Conservation (phyloP, 92 coral and sea anemone genomes). For the Parazoanthus atlanticus region DNA sequence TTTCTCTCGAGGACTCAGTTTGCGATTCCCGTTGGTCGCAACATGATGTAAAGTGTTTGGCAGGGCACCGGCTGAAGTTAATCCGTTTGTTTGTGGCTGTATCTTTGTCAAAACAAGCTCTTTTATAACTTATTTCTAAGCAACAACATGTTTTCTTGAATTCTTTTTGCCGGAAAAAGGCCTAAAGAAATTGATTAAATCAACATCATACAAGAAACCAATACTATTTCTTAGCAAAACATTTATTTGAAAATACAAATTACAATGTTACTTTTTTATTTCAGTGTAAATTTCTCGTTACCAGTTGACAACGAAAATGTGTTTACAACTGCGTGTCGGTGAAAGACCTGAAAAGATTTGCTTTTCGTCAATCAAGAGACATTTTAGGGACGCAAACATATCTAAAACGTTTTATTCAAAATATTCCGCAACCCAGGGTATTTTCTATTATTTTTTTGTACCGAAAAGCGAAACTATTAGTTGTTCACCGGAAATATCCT, state of each 20-base stretch:
- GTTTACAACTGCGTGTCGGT: background rate
- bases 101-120: background rate
- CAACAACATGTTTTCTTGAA: background rate
- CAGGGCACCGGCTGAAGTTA: background rate
- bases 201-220: background rate
- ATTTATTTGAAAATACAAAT: background rate
- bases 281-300: background rate
- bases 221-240: background rate
- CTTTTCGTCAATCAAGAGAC: background rate
- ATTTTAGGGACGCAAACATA: background rate
- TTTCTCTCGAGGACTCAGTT: background rate
- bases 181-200: background rate
- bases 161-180: too few species aligned
- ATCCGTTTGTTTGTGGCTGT: background rate
- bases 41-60: background rate
- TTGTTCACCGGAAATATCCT: background rate
- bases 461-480: background rate
- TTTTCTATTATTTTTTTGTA: too few species aligned
- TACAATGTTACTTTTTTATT: background rate
- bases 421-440: background rate
- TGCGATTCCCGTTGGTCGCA: background rate
- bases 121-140: too few species aligned
- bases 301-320: too few species aligned
- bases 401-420: background rate
- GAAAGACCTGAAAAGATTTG: background rate